Conservation (phyloP, 2,797 vertebrate genomes). For the Scyliorhinus canicula region DNA sequence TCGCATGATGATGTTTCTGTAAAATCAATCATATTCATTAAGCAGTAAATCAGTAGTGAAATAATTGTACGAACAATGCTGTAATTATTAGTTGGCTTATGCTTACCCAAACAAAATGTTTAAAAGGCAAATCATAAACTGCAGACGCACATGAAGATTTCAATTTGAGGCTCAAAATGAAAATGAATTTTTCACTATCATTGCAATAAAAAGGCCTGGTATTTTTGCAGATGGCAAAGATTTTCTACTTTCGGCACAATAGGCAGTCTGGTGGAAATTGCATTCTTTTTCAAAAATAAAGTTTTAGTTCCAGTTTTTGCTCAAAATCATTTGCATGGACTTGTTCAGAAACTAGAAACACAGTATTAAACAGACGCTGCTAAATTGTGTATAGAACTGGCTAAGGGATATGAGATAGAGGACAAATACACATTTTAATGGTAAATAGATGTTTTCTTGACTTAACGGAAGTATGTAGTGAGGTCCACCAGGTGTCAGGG, state of each 20-base stretch:
- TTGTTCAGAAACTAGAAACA: neutral
- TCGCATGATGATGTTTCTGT: slow-evolving; percentile 79
- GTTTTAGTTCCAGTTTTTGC: neutral
- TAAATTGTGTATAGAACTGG: neutral
- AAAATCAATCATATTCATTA: neutral
- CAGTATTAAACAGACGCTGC: neutral
- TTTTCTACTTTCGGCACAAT: neutral
- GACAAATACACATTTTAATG: neutral
- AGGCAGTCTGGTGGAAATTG: neutral
- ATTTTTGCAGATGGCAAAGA: neutral
- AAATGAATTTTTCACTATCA: neutral
- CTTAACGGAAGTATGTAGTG: neutral
- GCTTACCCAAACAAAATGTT: neutral
- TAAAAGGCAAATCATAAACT: neutral
- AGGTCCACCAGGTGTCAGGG: neutral
- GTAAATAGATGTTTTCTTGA: neutral
- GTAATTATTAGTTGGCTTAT: neutral
- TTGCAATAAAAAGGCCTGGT: neutral
- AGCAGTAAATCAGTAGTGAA: neutral
- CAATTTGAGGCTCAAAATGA: neutral
- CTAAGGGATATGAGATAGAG: neutral
- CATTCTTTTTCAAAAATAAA: neutral
- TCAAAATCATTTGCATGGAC: neutral
- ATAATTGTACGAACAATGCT: neutral
- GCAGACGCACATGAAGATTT: neutral